Base-by-base conservation (phyloP, 2,888 invertebrate species). In the Spatulosminthurus flaviceps region DNA sequence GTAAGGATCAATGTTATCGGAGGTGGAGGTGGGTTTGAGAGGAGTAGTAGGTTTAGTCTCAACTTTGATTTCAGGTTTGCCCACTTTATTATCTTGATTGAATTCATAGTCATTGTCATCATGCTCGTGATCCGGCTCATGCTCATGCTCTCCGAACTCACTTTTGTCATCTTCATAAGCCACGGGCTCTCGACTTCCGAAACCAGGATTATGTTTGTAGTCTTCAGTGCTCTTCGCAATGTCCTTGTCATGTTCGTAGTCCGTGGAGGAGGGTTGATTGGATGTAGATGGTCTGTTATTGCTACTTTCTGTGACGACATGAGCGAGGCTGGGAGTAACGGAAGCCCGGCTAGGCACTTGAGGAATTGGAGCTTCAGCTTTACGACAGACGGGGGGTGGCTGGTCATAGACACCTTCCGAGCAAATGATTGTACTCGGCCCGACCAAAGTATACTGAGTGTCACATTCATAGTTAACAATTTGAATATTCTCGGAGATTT, bases 331-430 rank as follows among this genome's bases (percentile, higher is more conserved):
- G 24, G 66, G 26, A 13, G 76, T 24, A 7, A 9, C 24, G 66
- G 60, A 34, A 29, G 19, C 13, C 21, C n/a, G 13, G 21, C 28
- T 28, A 26, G 28, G 41, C 19, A 24, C 9, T 51, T 51, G 51
- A 51, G 13, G 9, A 7, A 61, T n/a, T n/a, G 61, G 61, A 22
- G 64, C 61, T n/a, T 22, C 61, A 11, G 34, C 76, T 41, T 73
- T 79, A 80, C 89, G 89, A 87, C 96, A 96, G 71, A 89, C 89
- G 0, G 96, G 95, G 70, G 93, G 89, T 0, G 91, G 89, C 76
- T 91, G 91, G 87, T 95, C 94, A 90, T 95, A 96, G 80, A 92
- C 91, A 0, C 96, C 96, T 71, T 91, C 92, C 16, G 92, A 90
- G 85, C 96, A 96, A 28, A 90, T 90, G 42, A 94, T 89, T 72